Conservation (phyloP, 2,888 invertebrate genomes). For the Selenia dentaria region DNA sequence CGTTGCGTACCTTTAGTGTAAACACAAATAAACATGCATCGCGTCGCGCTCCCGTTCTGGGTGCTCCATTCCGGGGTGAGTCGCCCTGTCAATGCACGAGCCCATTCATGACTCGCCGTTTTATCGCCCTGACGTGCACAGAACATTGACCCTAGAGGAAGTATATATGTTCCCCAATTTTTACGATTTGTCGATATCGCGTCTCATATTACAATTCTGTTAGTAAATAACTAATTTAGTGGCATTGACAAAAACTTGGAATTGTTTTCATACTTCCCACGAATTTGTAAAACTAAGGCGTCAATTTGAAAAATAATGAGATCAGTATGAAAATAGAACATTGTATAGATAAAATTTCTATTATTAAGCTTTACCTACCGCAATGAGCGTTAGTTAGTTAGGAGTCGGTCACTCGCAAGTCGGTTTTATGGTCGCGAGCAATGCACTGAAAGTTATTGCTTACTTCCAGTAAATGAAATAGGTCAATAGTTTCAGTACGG, state of each 20-base stretch:
- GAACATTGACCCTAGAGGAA: conserved; percentile 81
- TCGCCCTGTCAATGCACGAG: conserved; percentile 73
- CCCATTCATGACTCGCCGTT: conserved; percentile 70
- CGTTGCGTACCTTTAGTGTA: too few relatives aligned
- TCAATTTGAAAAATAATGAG: conserved; percentile 4
- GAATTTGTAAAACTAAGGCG: too few relatives aligned
- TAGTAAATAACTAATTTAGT: conserved; percentile 38
- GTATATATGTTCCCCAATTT: conserved; percentile 71
- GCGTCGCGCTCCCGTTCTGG: conserved; percentile 24
- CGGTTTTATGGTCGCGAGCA: conserved; percentile 71
- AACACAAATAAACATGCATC: conserved; percentile 16
- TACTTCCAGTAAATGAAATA: conserved; percentile 82
- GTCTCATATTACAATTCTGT: conserved; percentile 35
- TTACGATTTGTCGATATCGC: conserved; percentile 56
- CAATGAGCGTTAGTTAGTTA: conserved; percentile 33
- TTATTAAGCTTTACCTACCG: conserved; percentile 31
- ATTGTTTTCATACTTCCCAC: too few relatives aligned
- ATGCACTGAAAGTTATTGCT: conserved; percentile 82
- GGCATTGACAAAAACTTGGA: background rate
- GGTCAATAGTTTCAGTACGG: conserved; percentile 83
- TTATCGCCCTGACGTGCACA: conserved; percentile 75
- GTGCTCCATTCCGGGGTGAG: conserved; percentile 63
- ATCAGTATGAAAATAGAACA: conserved; percentile 25
- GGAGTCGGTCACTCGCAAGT: conserved; percentile 61
- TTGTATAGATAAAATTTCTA: conserved; percentile 2